phyloP scores from a whole-genome alignment of 2,113 vertebrate genomes.

The Larimichthys polyactis region DNA sequence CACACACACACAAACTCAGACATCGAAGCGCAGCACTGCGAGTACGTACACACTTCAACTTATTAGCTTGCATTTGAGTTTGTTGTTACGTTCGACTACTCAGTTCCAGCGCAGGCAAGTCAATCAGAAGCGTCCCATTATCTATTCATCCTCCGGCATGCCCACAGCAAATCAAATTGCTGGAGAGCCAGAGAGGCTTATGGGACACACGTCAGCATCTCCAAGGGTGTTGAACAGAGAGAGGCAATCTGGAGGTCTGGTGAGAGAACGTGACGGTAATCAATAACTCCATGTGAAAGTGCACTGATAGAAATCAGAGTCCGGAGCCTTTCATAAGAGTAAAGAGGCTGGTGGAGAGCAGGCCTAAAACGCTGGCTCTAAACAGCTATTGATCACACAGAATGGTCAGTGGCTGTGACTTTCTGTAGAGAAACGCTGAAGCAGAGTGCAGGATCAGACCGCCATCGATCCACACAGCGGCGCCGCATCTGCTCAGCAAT shows the following conservation, averaged over 20 bases:
- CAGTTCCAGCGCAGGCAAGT: constrained; percentile 19
- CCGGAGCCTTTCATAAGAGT: constrained; percentile 41
- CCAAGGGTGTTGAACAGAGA: constrained; percentile 22
- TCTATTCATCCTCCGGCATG: constrained; percentile 62
- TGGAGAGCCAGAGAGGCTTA: constrained; percentile 30
- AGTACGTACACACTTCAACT: constrained; percentile 31
- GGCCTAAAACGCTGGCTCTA: constrained; percentile 48
- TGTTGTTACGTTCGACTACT: constrained; percentile 40
- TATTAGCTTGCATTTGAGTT: constrained; percentile 57
- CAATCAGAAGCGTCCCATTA: constrained; percentile 62
- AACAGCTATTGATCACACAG: constrained; percentile 70
- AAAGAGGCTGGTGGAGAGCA: constrained; percentile 21
- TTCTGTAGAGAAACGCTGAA: not conserved
- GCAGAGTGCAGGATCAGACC: constrained; percentile 27
- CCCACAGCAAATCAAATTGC: constrained; percentile 64
- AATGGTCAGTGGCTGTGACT: constrained; percentile 7
- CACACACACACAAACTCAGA: constrained; percentile 24
- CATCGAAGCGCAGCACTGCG: not conserved
- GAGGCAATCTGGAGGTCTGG: constrained; percentile 47
- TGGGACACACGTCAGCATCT: constrained; percentile 24
- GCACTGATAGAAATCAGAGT: constrained; percentile 64
- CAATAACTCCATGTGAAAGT: constrained; percentile 57
- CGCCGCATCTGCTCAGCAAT: constrained; percentile 15
- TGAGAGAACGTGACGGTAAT: constrained; percentile 29
- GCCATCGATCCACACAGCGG: constrained; percentile 13